phyloP scores from a whole-genome alignment of 2,113 vertebrate species.

The Ochotona princeps region DNA sequence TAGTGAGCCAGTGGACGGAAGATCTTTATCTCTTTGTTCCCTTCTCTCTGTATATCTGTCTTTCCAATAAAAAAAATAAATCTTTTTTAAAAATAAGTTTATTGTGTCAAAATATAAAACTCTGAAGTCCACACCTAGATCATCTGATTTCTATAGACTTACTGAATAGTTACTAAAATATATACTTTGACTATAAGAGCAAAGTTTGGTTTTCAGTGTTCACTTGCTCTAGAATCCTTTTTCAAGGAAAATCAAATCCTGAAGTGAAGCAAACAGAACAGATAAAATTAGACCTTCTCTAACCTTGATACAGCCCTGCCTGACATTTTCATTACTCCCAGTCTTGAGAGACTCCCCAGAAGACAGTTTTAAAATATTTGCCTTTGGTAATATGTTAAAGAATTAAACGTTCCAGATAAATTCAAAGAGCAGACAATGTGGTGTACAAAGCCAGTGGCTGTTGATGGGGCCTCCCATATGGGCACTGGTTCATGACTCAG shows the following conservation, averaged over 20 bases:
- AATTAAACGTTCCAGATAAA: background rate
- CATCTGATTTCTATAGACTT: background rate
- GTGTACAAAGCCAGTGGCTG: too few species aligned
- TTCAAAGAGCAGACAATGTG: too few species aligned
- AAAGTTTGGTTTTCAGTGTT: background rate
- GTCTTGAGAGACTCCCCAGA: background rate
- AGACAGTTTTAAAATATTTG: background rate
- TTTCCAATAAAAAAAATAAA: too few species aligned
- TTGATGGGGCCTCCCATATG: too few species aligned
- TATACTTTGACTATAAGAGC: background rate
- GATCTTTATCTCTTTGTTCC: too few species aligned
- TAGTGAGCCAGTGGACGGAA: too few species aligned
- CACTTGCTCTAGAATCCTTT: background rate
- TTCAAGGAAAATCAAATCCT: background rate
- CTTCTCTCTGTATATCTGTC: too few species aligned
- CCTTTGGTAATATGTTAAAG: background rate
- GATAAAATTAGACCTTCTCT: background rate
- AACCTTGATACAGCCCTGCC: background rate
- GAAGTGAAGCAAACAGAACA: background rate
- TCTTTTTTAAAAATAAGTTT: too few species aligned
- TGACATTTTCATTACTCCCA: background rate
- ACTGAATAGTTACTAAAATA: slow-evolving; percentile 14
- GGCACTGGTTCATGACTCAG: too few species aligned
- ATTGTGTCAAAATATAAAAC: too few species aligned
- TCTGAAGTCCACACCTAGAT: too few species aligned